These are phyloP conservation scores for Nilaparvata lugens DNA, from an alignment of 1,140 invertebrate genomes.

Conservation along the genomic window DNA sequence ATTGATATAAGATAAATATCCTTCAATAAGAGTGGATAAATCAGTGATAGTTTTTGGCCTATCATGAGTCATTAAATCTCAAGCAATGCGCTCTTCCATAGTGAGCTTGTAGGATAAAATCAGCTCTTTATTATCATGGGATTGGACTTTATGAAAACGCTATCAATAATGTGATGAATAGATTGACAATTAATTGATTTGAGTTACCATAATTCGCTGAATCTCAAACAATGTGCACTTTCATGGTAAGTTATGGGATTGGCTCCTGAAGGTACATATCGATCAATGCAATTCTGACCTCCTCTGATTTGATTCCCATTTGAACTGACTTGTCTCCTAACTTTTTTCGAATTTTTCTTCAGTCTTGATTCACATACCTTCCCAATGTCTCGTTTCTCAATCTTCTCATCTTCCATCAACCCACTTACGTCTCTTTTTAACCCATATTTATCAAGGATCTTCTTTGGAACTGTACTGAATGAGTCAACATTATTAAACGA, in stretches of 20 bases:
- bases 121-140: too few species aligned
- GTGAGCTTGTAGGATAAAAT: too few species aligned
- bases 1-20: too few species aligned
- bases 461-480: too few species aligned
- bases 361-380: neutral
- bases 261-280: slow-evolving; percentile 32
- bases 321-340: neutral
- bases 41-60: too few species aligned
- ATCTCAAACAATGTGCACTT: slow-evolving; percentile 42
- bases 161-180: too few species aligned
- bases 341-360: neutral
- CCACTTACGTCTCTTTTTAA: too few species aligned
- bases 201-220: slow-evolving; percentile 41
- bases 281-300: slow-evolving; percentile 38
- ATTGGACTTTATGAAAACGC: too few species aligned
- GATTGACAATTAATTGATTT: neutral
- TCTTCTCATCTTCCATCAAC: too few species aligned
- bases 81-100: slow-evolving; percentile 43
- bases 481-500: too few species aligned
- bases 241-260: slow-evolving; percentile 37
- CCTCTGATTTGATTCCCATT: slow-evolving; percentile 32
- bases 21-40: too few species aligned
- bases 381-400: slow-evolving; percentile 7
- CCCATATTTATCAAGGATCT: too few species aligned
- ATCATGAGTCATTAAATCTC: slow-evolving; percentile 42